A percentile compares a stretch with the other conserved stretches of the same genome.
These are phyloP conservation scores for Machimus rusticus DNA, from an alignment of 2,888 invertebrate species.

Conservation along the genomic window DNA sequence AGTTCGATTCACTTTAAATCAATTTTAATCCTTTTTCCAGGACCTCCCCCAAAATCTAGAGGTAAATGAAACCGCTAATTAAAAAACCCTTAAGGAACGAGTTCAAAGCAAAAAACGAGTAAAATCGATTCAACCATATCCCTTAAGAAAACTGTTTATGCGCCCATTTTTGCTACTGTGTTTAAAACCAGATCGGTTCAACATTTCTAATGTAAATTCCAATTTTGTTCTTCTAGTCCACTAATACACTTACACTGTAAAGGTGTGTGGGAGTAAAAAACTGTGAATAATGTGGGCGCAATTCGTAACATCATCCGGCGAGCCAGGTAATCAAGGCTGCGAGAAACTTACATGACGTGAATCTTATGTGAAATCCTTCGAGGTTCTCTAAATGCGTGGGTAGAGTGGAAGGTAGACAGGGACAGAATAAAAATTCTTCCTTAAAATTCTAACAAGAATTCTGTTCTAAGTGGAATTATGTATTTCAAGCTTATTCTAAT, in stretches of 20 bases:
- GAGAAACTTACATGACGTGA: not conserved
- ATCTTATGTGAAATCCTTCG: not conserved
- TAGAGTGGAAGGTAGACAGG: not conserved
- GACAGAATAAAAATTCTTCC: no score
- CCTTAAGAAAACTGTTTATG: not conserved
- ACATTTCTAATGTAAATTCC: not conserved
- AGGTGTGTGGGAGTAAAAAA: not conserved
- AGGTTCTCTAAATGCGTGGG: not conserved
- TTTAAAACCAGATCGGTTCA: not conserved
- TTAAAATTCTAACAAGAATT: not conserved
- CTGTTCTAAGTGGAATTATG: not conserved
- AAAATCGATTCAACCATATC: constrained; percentile 11
- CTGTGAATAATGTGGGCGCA: not conserved
- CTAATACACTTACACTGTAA: not conserved
- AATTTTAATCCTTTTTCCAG: constrained; percentile 13
- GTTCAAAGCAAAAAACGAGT: not conserved
- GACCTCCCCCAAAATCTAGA: not conserved
- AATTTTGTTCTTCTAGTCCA: not conserved
- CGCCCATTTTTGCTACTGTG: not conserved
- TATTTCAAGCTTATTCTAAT: not conserved
- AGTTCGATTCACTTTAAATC: constrained; percentile 22
- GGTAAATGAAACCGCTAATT: constrained; percentile 2
- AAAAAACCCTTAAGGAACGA: constrained; percentile 10
- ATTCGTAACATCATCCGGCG: not conserved
- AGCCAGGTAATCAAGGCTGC: not conserved